These are phyloP conservation scores for Coelopa frigida DNA, from an alignment of 1,140 invertebrate species.

Conservation along the genomic window DNA sequence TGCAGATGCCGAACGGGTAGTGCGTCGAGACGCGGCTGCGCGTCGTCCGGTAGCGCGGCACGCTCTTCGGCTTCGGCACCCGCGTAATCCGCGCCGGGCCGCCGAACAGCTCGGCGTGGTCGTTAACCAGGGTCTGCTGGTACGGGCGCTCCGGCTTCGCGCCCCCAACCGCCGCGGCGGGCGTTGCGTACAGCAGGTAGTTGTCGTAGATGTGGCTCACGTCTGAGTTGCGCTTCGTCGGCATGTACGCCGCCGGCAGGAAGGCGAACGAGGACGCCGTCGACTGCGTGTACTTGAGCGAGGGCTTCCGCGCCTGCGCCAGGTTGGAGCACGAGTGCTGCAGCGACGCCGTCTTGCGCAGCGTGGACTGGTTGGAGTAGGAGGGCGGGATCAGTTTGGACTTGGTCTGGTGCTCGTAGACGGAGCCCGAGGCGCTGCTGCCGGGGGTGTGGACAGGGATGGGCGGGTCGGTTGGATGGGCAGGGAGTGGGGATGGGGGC, in stretches of 20 bases:
- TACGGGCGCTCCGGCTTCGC: slow-evolving; percentile 25
- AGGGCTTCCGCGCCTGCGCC: slow-evolving; percentile 21
- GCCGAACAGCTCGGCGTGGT: slow-evolving; percentile 34
- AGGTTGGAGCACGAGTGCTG: slow-evolving; percentile 5
- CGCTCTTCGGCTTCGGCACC: background rate
- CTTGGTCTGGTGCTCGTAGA: slow-evolving; percentile 34
- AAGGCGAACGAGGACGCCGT: slow-evolving; percentile 41
- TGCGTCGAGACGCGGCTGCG: slow-evolving; percentile 39
- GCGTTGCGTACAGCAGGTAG: slow-evolving; percentile 31
- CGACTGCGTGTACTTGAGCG: slow-evolving; percentile 35
- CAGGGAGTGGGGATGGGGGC: background rate
- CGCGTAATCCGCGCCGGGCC: background rate
- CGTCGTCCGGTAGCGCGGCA: slow-evolving; percentile 29
- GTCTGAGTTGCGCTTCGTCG: slow-evolving; percentile 38
- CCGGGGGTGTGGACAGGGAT: background rate
- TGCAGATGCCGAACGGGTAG: slow-evolving; percentile 41
- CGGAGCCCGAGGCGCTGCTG: slow-evolving; percentile 8
- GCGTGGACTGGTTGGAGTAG: slow-evolving; percentile 39
- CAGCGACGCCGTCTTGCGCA: slow-evolving; percentile 16
- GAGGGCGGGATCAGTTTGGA: slow-evolving; percentile 36
- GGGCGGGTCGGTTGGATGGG: background rate
- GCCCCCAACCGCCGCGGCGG: slow-evolving; percentile 9
- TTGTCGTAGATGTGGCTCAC: slow-evolving; percentile 42
- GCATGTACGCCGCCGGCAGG: slow-evolving; percentile 35
- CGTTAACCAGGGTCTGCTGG: slow-evolving; percentile 33